Evolutionary conservation across 2,888 invertebrate species (phyloP), one percentile per base, ranked within the genome.

Genomic region (Merodon equestris): DNA sequence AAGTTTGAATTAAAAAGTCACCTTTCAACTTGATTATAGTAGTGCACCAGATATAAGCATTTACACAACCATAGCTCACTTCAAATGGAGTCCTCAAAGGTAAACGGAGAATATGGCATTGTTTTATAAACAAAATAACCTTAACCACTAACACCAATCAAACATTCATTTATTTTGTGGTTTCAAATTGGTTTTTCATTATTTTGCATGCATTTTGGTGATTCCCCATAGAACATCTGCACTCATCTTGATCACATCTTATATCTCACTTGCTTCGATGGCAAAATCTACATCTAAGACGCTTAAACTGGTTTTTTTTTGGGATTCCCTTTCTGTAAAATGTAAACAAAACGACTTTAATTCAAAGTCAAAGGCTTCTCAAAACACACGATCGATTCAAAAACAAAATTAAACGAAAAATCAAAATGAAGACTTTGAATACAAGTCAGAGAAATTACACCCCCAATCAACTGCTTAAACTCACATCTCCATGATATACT

Each of bases 371-470:
- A n/a, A 10, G 38, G 9, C 47, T 53, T 19, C 38, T 42, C 40
- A 27, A 60, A 27, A 18, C 9, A 40, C n/a, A 44, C 7, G 3
- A n/a, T 58, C 51, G 17, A 40, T 2, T 17, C 12, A 54, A 38
- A 13, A 63, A 40, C 40, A 9, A 40, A 9, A 40, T 44, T 42
- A 14, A 17, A 13, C 13, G 51, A 19, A 70, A 63, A 19, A 13
- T 0, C 18, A 27, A 70, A 45, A 40, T 40, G 13, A 36, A n/a
- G 44, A 68, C 73, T 68, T 79, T 79, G 77, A 79, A 73, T 72
- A 10, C 48, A 14, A 58, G 77, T 79, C 73, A 27, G 7, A 27
- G n/a, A 27, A 27, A 27, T 27, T 27, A 27, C 7, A 53, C 13
- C 10, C 3, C 27, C 15, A 54, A 47, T 44, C 12, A 57, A 51